Evolutionary conservation across 2,888 invertebrate genomes (phyloP).

Genomic region (Melipona bicolor): DNA sequence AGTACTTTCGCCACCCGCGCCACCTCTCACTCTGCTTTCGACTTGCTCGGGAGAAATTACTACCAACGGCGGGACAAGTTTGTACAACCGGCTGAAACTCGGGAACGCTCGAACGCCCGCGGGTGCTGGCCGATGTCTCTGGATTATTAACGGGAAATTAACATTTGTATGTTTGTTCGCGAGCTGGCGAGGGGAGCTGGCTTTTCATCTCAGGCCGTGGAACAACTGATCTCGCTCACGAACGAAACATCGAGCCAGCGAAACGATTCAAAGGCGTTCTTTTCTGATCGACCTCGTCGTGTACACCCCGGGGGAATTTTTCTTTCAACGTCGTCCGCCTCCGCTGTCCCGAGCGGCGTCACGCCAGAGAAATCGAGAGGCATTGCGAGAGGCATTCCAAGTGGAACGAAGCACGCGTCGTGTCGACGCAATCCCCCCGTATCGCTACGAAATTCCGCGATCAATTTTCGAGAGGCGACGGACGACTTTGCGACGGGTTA

Average conservation of each 20-base stretch:
- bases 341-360: neutral
- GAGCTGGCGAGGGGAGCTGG: neutral
- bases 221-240: neutral
- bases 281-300: neutral
- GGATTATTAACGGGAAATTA: slow-evolving; percentile 46
- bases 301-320: neutral
- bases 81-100: slow-evolving; percentile 17
- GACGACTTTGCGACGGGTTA: neutral
- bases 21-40: slow-evolving; percentile 24
- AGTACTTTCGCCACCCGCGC: slow-evolving; percentile 4
- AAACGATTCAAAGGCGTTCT: slow-evolving; percentile 6
- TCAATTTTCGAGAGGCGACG: slow-evolving; percentile 8
- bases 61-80: slow-evolving; percentile 7
- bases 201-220: slow-evolving; percentile 13
- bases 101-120: slow-evolving; percentile 14
- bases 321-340: neutral
- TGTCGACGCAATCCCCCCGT: slow-evolving; percentile 4
- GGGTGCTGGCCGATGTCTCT: slow-evolving; percentile 29
- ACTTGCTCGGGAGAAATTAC: slow-evolving; percentile 35
- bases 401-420: slow-evolving; percentile 9
- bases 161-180: slow-evolving; percentile 13
- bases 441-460: slow-evolving; percentile 14
- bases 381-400: slow-evolving; percentile 9
- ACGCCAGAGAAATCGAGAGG: slow-evolving; percentile 6
- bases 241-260: slow-evolving; percentile 4